Conservation (phyloP, 2,113 vertebrate genomes). For the Alectura lathami region DNA sequence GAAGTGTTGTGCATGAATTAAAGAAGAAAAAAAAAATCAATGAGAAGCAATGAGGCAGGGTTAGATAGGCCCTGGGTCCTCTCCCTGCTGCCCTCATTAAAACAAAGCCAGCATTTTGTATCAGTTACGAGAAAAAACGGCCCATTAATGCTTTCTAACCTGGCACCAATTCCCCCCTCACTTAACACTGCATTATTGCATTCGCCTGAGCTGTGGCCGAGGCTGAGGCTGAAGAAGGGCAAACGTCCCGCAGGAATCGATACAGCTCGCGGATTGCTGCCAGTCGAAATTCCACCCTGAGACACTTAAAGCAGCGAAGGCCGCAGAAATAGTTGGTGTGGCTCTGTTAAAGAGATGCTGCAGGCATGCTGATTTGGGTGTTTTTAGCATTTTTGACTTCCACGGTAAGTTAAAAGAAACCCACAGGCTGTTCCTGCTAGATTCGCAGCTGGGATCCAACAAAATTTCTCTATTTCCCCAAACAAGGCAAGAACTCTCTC, state of each 20-base stretch:
- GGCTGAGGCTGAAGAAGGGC: not conserved
- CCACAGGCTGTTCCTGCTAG: not conserved
- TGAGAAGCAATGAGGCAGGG: not conserved
- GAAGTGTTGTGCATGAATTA: not conserved
- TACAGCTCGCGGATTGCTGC: not conserved
- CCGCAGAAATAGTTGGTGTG: not conserved
- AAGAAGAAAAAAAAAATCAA: not conserved
- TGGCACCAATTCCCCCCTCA: not conserved
- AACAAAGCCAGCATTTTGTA: fast-evolving
- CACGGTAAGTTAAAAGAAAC: not conserved
- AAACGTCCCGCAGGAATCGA: not conserved
- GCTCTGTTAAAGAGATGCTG: fast-evolving
- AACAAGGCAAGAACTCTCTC: not conserved
- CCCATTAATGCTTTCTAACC: not conserved
- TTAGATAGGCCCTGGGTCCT: not conserved
- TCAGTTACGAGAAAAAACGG: not conserved
- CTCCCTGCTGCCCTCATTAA: not conserved
- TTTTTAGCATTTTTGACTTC: not conserved
- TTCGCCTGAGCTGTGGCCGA: not conserved
- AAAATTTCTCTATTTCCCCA: not conserved
- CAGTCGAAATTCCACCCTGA: not conserved
- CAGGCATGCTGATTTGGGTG: not conserved
- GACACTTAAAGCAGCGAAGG: not conserved
- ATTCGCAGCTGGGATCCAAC: not conserved
- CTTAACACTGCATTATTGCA: not conserved